phyloP scores from a whole-genome alignment of 2,797 vertebrate species.

The Neomorphus geoffroyi region DNA sequence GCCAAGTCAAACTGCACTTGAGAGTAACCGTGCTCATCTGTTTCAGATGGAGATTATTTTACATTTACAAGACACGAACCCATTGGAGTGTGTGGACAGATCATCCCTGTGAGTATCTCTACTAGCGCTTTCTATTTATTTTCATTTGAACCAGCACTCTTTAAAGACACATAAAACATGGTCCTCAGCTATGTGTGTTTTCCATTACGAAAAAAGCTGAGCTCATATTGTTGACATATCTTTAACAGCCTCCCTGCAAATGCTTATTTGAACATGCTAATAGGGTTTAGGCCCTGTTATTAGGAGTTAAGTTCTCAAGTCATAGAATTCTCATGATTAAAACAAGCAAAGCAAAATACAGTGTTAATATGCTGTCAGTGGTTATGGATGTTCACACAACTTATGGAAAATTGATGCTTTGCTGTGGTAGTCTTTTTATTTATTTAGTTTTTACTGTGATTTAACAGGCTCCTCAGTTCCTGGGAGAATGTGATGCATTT shows the following conservation, averaged over 20 bases:
- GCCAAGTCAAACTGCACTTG: constrained; percentile 58
- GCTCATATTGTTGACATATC: constrained; percentile 82
- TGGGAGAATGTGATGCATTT: constrained; percentile 61
- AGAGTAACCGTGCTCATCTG: constrained; percentile 70
- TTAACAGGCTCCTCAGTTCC: constrained; percentile 69
- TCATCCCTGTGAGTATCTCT: constrained; percentile 93
- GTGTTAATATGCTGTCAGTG: constrained; percentile 71
- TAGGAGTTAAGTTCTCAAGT: constrained; percentile 75
- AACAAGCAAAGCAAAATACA: constrained; percentile 75
- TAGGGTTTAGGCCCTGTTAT: constrained; percentile 74
- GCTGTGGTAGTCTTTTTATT: constrained; percentile 73
- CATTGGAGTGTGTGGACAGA: constrained; percentile 99
- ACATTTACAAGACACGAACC: constrained; percentile 97
- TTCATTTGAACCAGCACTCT: constrained; percentile 75
- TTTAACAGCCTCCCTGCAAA: constrained; percentile 75
- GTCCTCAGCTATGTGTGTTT: constrained; percentile 75
- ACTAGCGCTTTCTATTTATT: constrained; percentile 76
- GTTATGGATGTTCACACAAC: constrained; percentile 69
- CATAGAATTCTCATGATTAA: constrained; percentile 77
- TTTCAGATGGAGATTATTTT: constrained; percentile 97
- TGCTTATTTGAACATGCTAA: constrained; percentile 82
- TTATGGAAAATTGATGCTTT: constrained; percentile 74
- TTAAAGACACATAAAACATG: constrained; percentile 74
- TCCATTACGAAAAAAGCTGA: constrained; percentile 72
- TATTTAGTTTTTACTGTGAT: constrained; percentile 73